Base-by-base conservation (phyloP, 2,888 invertebrate species). In the Dioctria linearis region DNA sequence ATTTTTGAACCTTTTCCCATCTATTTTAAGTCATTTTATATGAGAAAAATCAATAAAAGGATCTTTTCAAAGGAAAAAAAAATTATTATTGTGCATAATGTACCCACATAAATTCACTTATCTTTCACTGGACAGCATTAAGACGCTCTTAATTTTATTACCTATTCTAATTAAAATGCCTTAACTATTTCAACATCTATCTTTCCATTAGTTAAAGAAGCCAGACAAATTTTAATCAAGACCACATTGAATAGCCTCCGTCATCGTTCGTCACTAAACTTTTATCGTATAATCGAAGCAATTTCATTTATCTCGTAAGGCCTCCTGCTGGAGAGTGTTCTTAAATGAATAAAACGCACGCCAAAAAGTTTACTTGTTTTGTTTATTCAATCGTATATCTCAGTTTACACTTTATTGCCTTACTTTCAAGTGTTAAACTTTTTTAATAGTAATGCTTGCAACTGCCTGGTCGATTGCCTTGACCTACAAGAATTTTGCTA, bases 201-300 rank as follows among this genome's bases (percentile, higher is more conserved):
- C 25, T 25, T 25, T 25, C 25, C 25, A 25, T 25, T 46, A 46
- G 46, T 5, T 66, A 25, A 25, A 25, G 67, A 67, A 67, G 67
- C 67, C 67, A 25, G 4, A 67, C 42, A 67, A 67, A 46, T 67
- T 67, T 67, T 46, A 67, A 67, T 67, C 67, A 67, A 67, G 46
- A 13, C 40, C n/a, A 37, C 25, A n/a, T 65, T 65, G 42, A 67
- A 67, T 42, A 25, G 43, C 42, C 67, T 40, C 46, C 42, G 43
- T 67, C 42, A 43, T 25, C 25, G 25, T 25, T 25, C 25, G 25
- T 43, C 25, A n/a, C 13, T 43, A 25, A 46, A 67, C 25, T 25
- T 46, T 67, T 11, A 42, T 66, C 43, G 46, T 40, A 25, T 25
- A 40, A 43, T 11, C 66, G 43, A 5, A 40, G 39, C 42, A 9